A percentile compares a stretch with the other conserved stretches of the same genome.
Evolutionary conservation across 2,797 vertebrate species (phyloP).

Genomic region (Champsocephalus esox): DNA sequence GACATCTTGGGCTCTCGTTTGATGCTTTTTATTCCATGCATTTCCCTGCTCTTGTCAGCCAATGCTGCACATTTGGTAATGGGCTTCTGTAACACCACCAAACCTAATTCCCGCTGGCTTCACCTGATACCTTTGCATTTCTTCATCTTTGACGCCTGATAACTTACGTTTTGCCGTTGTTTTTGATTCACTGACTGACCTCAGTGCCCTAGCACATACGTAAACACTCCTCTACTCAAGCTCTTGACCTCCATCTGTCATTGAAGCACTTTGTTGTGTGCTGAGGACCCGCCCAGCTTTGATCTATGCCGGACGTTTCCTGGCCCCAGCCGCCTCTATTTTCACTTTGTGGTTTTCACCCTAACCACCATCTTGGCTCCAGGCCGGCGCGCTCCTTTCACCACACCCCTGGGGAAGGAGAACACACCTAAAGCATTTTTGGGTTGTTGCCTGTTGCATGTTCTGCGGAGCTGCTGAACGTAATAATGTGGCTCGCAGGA

Average conservation of each 20-base stretch:
- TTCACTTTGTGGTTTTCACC: conserved; percentile 75
- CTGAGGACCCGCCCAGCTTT: conserved; percentile 67
- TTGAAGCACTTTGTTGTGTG: conserved; percentile 69
- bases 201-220: conserved; percentile 30
- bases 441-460: conserved; percentile 68
- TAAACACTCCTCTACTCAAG: conserved; percentile 37
- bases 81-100: conserved; percentile 13
- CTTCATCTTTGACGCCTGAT: conserved; percentile 1
- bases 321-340: conserved; percentile 69
- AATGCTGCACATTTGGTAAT: conserved; percentile 30
- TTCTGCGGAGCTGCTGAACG: conserved; percentile 53
- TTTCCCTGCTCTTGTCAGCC: conserved; percentile 37
- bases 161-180: conserved; percentile 1
- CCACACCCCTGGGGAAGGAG: conserved; percentile 69
- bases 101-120: conserved; percentile 24
- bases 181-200: conserved; percentile 39
- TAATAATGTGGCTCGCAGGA: conserved; percentile 76
- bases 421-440: conserved; percentile 81
- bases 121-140: conserved; percentile 15
- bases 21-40: conserved; percentile 42
- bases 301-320: conserved; percentile 65
- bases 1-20: conserved; percentile 25
- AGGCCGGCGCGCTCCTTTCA: conserved; percentile 69
- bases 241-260: conserved; percentile 63
- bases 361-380: conserved; percentile 75